These are phyloP conservation scores for Anomalospiza imberbis DNA, from an alignment of 2,797 vertebrate genomes.

Conservation along the genomic window DNA sequence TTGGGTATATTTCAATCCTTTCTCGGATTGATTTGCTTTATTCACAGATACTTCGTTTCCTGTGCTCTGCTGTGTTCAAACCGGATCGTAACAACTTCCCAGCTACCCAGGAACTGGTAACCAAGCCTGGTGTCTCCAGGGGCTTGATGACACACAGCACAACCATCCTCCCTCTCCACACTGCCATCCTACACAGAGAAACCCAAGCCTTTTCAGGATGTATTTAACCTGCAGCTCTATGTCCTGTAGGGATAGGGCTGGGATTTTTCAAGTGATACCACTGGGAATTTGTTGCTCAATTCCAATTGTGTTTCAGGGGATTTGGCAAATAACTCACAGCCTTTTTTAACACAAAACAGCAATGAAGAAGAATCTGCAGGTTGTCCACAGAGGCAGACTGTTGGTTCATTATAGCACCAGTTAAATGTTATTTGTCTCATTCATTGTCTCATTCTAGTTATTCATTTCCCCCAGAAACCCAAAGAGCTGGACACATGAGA, in stretches of 20 bases:
- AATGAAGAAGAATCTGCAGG: not conserved
- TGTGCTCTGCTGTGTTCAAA: not conserved
- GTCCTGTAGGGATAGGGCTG: not conserved
- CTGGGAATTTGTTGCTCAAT: not conserved
- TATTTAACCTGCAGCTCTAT: not conserved
- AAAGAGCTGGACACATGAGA: not conserved
- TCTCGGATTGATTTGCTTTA: not conserved
- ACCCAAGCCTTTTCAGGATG: not conserved
- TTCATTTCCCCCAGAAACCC: not conserved
- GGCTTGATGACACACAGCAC: rapidly evolving
- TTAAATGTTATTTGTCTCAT: not conserved
- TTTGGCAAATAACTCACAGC: not conserved
- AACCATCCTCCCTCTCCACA: not conserved
- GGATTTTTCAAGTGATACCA: not conserved
- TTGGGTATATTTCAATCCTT: not conserved
- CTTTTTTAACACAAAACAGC: not conserved
- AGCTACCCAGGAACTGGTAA: not conserved
- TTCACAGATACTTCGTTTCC: not conserved
- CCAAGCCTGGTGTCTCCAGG: not conserved
- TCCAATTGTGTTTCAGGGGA: not conserved
- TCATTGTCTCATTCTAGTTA: not conserved
- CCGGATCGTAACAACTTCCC: not conserved
- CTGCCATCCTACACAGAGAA: not conserved
- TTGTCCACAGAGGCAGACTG: not conserved
- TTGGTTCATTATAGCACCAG: not conserved